phyloP scores from a whole-genome alignment of 1,140 invertebrate genomes.

The Luehdorfia chinensis region DNA sequence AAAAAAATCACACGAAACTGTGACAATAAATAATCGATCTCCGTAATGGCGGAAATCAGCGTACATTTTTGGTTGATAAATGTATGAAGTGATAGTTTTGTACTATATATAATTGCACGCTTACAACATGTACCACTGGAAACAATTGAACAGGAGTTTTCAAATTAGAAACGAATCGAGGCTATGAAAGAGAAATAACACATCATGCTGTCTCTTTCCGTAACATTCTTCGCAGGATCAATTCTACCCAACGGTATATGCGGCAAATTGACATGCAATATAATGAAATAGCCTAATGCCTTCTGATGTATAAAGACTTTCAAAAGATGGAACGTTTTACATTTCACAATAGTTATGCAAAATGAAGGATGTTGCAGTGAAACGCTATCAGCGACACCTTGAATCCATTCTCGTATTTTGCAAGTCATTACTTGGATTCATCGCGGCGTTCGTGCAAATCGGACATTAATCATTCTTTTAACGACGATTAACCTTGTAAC shows the following conservation, averaged over 20 bases:
- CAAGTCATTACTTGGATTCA: not conserved
- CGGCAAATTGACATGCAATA: conserved; percentile 1
- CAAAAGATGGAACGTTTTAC: not conserved
- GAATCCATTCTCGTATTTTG: not conserved
- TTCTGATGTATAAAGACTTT: not conserved
- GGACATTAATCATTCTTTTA: too few relatives aligned
- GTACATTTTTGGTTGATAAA: conserved; percentile 24
- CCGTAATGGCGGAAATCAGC: conserved; percentile 16
- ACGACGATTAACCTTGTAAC: too few relatives aligned
- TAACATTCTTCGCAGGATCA: too few relatives aligned
- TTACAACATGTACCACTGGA: not conserved
- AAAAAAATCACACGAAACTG: conserved; percentile 22
- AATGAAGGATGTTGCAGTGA: conserved; percentile 4
- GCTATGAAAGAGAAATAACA: too few relatives aligned
- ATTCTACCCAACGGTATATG: too few relatives aligned
- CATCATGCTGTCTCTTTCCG: too few relatives aligned
- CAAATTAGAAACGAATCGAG: too few relatives aligned
- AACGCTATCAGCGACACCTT: not conserved
- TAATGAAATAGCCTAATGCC: conserved; percentile 5
- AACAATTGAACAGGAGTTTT: too few relatives aligned
- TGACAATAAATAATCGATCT: conserved; percentile 24
- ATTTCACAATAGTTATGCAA: not conserved
- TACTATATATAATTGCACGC: conserved; percentile 21
- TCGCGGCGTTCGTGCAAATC: not conserved
- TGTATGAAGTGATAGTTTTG: conserved; percentile 26